phyloP scores from a whole-genome alignment of 2,797 vertebrate species.

The Fringilla coelebs region DNA sequence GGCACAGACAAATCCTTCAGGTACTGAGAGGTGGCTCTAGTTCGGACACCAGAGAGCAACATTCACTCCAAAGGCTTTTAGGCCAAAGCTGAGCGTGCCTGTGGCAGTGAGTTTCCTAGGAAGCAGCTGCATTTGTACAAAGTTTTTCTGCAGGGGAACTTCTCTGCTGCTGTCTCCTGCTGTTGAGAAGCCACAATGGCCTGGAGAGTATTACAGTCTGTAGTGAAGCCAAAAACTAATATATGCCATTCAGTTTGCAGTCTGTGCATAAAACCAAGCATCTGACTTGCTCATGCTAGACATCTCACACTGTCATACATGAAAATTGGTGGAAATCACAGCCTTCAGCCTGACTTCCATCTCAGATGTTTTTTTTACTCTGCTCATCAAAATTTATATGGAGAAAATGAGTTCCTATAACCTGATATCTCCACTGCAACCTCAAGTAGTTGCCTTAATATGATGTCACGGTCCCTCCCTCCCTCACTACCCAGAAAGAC shows the following conservation, averaged over 20 bases:
- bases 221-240: not conserved
- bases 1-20: not conserved
- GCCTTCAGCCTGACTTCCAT: not conserved
- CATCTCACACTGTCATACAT: not conserved
- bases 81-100: not conserved
- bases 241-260: not conserved
- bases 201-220: not conserved
- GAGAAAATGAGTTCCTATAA: not conserved
- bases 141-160: conserved; percentile 13
- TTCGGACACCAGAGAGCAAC: not conserved
- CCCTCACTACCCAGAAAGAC: not conserved
- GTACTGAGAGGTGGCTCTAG: not conserved
- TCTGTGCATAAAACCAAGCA: not conserved
- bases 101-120: not conserved
- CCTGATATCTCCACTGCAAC: not conserved
- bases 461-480: not conserved
- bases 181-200: not conserved
- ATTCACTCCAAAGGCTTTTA: not conserved
- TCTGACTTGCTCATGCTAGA: not conserved
- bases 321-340: not conserved
- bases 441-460: not conserved
- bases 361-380: not conserved
- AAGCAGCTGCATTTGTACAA: not conserved
- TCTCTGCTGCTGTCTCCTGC: not conserved
- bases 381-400: not conserved